Base-by-base conservation (phyloP, 2,888 invertebrate genomes). In the Drosophila picticornis region DNA sequence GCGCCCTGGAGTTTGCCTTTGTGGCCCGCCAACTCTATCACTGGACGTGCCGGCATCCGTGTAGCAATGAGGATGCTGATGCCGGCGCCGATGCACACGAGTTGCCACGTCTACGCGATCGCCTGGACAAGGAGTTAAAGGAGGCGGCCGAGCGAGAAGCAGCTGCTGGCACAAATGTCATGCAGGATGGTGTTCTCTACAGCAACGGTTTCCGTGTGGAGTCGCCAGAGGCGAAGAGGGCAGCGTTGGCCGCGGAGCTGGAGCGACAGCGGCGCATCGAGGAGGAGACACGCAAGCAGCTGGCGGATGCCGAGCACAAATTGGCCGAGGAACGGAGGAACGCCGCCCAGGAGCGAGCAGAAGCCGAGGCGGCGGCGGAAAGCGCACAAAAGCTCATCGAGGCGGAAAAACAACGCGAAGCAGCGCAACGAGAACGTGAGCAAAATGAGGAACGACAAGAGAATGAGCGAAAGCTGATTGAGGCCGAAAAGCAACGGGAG, bases 1-100 rank as follows among this genome's bases (percentile, higher is more conserved):
- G 97, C 74, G 95, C 96, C 34, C 91, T 96, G 84, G 97, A 97
- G 92, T 89, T 93, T 27, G 83, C 92, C 2, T 93, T 91, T 75
- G 92, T 93, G 32, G 88, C 91, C 22, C 90, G 91, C 10, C 93
- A 93, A 71, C 80, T 93, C 1, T 93, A 92, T 64, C 93, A 93
- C 71, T 92, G 91, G 89, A 83, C 90, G n/a, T 92, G 84, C 56
- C 87, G 82, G 53, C 93, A 93, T 83, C 73, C 84, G 2, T 61
- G 73, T 4, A 53, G 77, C 9, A 55, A 60, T 31, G 84, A 79
- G 7, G 40, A 46, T 1, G 3, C 53, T 0, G 76, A 75, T 52
- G 70, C 72, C 6, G 70, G 75, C 0, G 87, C 84, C 7, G 89
- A 90, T 66, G 77, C 74, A 0, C 87, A 90, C 32, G 90, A 84